Evolutionary conservation across 2,797 vertebrate species (phyloP), one percentile per base, ranked within the genome.

Genomic region (Austrolebias charrua): DNA sequence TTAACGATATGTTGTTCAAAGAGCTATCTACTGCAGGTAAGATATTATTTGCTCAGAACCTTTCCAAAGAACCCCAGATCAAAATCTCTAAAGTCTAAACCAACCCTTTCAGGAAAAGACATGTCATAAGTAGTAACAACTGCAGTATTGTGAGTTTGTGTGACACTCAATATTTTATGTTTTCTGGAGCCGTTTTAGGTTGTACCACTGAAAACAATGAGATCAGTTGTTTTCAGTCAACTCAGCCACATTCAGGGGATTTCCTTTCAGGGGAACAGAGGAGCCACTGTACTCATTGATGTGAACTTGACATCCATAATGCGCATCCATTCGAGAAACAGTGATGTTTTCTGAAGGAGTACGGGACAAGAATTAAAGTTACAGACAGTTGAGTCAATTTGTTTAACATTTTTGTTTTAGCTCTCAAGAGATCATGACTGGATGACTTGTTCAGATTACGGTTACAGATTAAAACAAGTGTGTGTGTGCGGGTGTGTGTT

Each of bases 251-350:
- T 47, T 47, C 28, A 50, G 8, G 33, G 15, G 35, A 49, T 61
- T 60, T 53, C 52, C 43, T 57, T 42, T 35, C 46, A 61, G 66
- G 18, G 28, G 29, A 19, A 29, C n/a, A 55, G 52, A 50, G 3
- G 33, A 53, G 50, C 13, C 24, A 49, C 43, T 40, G 48, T 52
- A 15, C 24, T 51, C 59, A 18, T 45, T 28, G 40, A 31, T 11
- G 2, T 43, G 13, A 8, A 47, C 43, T 42, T 43, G 14, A 48
- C 4, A 42, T 33, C 33, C 13, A 31, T 29, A 60, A 28, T 42
- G 31, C 12, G 7, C 13, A 14, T 38, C 50, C 16, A 47, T 44
- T 51, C 5, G 49, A 48, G 20, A 33, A 38, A 24, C 33, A 11
- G 13, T 43, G 24, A 43, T 19, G 14, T 31, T 35, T 45, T 31